Conservation (phyloP, 2,797 vertebrate genomes). For the Sylvilagus floridanus region DNA sequence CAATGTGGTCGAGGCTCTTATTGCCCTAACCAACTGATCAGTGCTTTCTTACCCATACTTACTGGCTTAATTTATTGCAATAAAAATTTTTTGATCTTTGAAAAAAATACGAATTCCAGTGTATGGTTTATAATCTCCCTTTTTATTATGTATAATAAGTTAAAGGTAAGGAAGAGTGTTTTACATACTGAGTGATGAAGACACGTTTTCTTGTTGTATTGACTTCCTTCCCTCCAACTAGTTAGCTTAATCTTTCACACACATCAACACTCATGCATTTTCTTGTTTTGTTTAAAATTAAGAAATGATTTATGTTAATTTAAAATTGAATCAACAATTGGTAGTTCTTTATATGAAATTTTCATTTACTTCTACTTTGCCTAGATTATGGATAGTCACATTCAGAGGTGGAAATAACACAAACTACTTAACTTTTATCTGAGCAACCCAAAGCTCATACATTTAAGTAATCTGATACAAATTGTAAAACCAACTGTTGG, state of each 20-base stretch:
- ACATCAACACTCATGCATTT: not conserved
- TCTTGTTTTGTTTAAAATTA: not conserved
- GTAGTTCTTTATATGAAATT: not conserved
- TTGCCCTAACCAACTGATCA: conserved; percentile 95
- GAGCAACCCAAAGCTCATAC: not conserved
- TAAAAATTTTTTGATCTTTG: conserved; percentile 79
- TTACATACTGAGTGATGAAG: not conserved
- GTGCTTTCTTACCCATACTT: not conserved
- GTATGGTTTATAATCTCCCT: not conserved
- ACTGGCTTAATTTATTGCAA: conserved; percentile 79
- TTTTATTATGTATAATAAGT: not conserved
- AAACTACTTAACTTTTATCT: not conserved
- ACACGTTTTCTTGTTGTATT: not conserved
- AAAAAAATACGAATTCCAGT: too few species aligned
- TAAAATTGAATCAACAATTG: not conserved
- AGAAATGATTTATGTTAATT: not conserved
- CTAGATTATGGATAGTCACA: not conserved
- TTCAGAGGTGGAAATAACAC: not conserved
- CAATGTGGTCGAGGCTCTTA: conserved; percentile 96
- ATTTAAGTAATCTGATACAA: not conserved
- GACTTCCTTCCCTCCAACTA: not conserved
- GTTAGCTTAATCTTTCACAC: not conserved
- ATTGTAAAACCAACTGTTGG: not conserved
- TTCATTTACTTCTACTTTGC: not conserved
- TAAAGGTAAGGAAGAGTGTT: not conserved